A percentile compares a stretch with the other conserved stretches of the same genome.
Conservation (phyloP, 2,113 vertebrate species). For the Dasyornis broadbenti region DNA sequence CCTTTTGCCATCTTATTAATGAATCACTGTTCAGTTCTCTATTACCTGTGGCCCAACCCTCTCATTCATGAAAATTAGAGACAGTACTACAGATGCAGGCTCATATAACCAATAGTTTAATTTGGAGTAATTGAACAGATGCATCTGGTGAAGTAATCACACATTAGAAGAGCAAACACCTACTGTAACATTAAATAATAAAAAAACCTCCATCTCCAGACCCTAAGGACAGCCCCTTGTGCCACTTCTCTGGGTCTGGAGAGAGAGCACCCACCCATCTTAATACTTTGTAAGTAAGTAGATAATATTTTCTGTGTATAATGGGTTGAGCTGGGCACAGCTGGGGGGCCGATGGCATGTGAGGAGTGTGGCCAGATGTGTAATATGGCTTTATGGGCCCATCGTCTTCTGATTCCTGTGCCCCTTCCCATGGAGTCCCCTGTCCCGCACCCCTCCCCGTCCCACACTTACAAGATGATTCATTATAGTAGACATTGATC, state of each 20-base stretch:
- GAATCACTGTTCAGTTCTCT: background rate
- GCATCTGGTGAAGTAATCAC: background rate
- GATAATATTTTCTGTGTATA: background rate
- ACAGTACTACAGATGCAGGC: background rate
- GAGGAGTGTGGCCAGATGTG: background rate
- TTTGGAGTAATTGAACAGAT: background rate
- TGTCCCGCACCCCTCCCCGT: background rate
- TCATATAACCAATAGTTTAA: background rate
- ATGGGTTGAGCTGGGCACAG: background rate
- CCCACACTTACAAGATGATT: constrained; percentile 87
- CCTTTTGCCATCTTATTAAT: background rate
- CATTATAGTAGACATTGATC: constrained; percentile 92
- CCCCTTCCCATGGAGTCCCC: background rate
- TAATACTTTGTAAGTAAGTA: background rate
- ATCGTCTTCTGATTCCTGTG: too few species aligned
- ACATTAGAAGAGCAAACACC: background rate
- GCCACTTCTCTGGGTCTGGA: background rate
- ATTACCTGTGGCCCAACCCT: background rate
- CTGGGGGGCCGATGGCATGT: fast-evolving
- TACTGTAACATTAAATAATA: background rate
- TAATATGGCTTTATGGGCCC: background rate
- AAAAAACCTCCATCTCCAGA: background rate
- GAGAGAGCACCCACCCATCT: background rate
- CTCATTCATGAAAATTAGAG: background rate
- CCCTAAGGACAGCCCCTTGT: background rate